These are phyloP conservation scores for Eumaeus atala DNA, from an alignment of 1,140 invertebrate species.

Conservation along the genomic window DNA sequence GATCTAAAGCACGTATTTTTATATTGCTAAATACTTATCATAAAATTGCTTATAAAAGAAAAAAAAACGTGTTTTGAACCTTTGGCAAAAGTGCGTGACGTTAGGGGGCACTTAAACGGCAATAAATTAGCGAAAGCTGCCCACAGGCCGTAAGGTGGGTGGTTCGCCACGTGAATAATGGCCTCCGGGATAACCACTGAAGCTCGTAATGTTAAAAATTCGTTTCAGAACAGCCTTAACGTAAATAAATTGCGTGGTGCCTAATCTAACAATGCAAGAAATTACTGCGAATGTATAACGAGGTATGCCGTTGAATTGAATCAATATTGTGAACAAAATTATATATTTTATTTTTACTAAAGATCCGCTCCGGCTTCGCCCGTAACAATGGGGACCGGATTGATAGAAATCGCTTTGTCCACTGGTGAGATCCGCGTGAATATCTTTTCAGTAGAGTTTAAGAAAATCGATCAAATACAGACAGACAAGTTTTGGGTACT, in stretches of 20 bases:
- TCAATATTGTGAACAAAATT: too few relatives aligned
- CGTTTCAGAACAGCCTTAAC: conserved; percentile 29
- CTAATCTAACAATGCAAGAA: conserved; percentile 20
- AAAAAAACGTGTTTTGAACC: conserved; percentile 32
- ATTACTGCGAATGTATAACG: conserved; percentile 1
- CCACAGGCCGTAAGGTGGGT: conserved; percentile 62
- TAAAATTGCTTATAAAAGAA: background rate
- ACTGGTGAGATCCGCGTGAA: too few relatives aligned
- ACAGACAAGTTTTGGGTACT: too few relatives aligned
- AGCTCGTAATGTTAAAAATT: conserved; percentile 53
- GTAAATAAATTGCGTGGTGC: conserved; percentile 34
- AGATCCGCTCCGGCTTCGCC: too few relatives aligned
- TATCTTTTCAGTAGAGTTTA: too few relatives aligned
- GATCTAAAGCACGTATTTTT: too few relatives aligned
- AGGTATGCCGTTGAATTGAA: background rate
- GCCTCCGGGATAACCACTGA: conserved; percentile 44
- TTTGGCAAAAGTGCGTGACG: conserved; percentile 31
- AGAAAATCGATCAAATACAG: too few relatives aligned
- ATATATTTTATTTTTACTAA: too few relatives aligned
- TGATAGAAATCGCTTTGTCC: too few relatives aligned
- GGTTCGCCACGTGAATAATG: conserved; percentile 65
- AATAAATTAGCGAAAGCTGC: conserved; percentile 62
- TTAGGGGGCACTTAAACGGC: conserved; percentile 56
- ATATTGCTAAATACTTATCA: background rate
- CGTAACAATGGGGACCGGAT: too few relatives aligned